Base-by-base conservation (phyloP, 2,888 invertebrate species). In the Gryllus longicercus region DNA sequence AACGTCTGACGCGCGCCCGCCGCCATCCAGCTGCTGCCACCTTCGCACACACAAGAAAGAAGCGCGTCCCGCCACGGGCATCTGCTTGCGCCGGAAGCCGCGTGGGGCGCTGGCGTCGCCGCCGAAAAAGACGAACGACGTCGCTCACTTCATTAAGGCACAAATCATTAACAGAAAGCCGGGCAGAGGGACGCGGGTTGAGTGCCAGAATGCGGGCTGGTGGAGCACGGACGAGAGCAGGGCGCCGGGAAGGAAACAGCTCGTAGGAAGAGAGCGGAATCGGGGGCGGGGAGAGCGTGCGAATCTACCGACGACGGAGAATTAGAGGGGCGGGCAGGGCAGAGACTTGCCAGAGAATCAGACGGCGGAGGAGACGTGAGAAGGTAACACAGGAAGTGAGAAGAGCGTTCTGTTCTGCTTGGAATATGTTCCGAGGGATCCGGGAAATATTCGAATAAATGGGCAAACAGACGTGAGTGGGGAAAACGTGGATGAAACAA, bases 111-210 rank as follows among this genome's bases (percentile, higher is more conserved):
- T 63, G 63, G 63, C 16, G 63, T 63, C 16, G n/a, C 16, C 63
- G n/a, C 16, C 14, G 63, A 63, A 63, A 63, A 63, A 63, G 63
- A 63, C 63, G 63, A 63, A 63, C 63, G 63, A 63, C 63, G 63
- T 1, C 63, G 63, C 63, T 14, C 63, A 63, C 63, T 63, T 63
- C 63, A 63, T 63, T 63, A 63, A 63, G n/a, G 63, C 63, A 63
- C 5, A 63, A 63, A 63, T 63, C 63, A 63, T 63, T 63, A 63
- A 63, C 63, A 63, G 63, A 63, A 63, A 63, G 4, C 63, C 14
- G 63, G 63, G 63, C 38, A 8, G 38, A 1, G 38, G 38, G 38
- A 38, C 38, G 38, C 38, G 38, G 38, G 38, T 38, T 38, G 38
- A 38, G 38, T 38, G 38, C 38, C 38, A 38, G 38, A 38, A 38